Conservation (phyloP, 2,113 vertebrate species). For the Lasiurus borealis region DNA sequence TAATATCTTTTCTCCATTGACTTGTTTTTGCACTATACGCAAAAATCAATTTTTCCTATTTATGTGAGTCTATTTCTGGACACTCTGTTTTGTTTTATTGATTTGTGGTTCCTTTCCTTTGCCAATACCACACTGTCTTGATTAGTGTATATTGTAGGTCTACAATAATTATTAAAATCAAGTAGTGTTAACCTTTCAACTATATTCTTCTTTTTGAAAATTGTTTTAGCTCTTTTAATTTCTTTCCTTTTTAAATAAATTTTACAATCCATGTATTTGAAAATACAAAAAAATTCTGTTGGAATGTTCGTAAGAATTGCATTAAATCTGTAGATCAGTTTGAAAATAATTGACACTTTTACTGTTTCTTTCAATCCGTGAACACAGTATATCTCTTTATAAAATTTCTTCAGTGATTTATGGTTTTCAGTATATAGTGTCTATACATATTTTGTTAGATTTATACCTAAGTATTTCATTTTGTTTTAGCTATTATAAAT, state of each 20-base stretch:
- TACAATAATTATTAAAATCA: background rate
- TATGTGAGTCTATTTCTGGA: slow-evolving; percentile 27
- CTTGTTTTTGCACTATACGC: background rate
- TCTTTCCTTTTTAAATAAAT: slow-evolving; percentile 47
- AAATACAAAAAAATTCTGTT: background rate
- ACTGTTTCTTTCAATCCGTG: background rate
- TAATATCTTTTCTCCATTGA: background rate
- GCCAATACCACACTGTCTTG: background rate
- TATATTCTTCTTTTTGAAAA: background rate
- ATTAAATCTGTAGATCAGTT: slow-evolving; percentile 17
- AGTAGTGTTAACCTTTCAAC: background rate
- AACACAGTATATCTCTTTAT: background rate
- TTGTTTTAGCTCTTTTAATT: background rate
- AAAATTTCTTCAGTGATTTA: background rate
- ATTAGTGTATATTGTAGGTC: background rate
- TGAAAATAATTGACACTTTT: background rate
- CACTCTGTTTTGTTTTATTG: slow-evolving; percentile 34
- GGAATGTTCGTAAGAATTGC: background rate
- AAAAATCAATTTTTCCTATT: slow-evolving; percentile 13
- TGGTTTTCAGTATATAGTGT: background rate
- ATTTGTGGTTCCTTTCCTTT: slow-evolving; percentile 17
- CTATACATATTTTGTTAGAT: background rate
- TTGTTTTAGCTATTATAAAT: background rate
- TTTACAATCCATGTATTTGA: background rate
- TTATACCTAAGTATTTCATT: background rate